Base-by-base conservation (phyloP, 2,113 vertebrate genomes). In the Paedocypris sp. region DNA sequence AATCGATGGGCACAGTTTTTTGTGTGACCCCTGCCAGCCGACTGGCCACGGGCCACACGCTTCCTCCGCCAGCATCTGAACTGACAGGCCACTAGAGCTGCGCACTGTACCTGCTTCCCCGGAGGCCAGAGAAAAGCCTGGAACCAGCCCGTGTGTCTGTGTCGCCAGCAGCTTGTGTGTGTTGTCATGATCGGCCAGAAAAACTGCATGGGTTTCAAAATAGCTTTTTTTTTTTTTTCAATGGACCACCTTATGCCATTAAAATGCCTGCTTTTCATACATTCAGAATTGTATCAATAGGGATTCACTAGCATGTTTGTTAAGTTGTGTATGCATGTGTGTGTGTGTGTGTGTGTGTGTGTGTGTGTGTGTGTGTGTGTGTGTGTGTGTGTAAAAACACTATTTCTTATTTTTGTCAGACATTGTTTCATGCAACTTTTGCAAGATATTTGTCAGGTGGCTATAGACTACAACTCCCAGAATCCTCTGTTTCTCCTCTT, bases 1-100 rank as follows among this genome's bases (percentile, higher is more conserved):
- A 46, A 71, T 67, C 64, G 36, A 57, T 67, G 60, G 52, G 53
- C 64, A 66, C 23, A 48, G 29, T 59, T 70, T 73, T 73, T 66
- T 28, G 64, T 70, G 64, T 16, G 61, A 68, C 73, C 70, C 69
- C 46, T 62, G 64, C 64, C 54, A 31, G 9, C 47, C 23, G 26
- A 11, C 64, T 59, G 56, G 67, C 56, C 35, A 39, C 6, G 16
- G 11, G 31, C 62, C 61, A 47, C 38, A 53, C 32, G 46, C 13
- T 36, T 22, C 12, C 51, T 52, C 18, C 32, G 59, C 51, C 57
- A 62, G 25, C 6, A 32, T 43, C 16, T 11, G 39, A 56, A 23
- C 22, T 56, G 62, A 56, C 68, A 66, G 58, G 11, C 62, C 42
- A 25, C 45, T 39, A 8, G 41, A 49, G 33, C 32, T 20, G 32